Evolutionary conservation across 2,113 vertebrate species (phyloP).

Genomic region (Equus quagga): DNA sequence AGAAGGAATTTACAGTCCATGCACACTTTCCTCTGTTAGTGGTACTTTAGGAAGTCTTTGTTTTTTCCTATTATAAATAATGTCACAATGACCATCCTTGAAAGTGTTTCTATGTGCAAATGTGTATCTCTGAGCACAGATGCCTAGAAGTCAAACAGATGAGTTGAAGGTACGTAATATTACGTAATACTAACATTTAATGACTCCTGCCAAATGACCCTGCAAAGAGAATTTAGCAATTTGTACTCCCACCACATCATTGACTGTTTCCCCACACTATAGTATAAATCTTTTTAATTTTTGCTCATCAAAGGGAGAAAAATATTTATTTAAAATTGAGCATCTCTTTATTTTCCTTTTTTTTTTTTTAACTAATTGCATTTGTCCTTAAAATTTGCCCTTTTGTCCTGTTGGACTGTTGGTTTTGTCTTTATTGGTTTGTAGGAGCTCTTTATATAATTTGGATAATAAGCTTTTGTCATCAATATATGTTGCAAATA

Average conservation of each 20-base stretch:
- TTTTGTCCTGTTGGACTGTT: not conserved
- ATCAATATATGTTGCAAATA: not conserved
- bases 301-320: not conserved
- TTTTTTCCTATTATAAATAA: not conserved
- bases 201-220: not conserved
- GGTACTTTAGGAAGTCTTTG: not conserved
- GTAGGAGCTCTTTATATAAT: not conserved
- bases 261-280: not conserved
- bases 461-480: not conserved
- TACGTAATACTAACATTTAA: not conserved
- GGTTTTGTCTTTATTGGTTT: constrained; percentile 11
- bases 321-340: not conserved
- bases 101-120: not conserved
- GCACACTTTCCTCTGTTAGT: not conserved
- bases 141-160: not conserved
- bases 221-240: not conserved
- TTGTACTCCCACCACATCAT: not conserved
- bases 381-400: not conserved
- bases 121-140: not conserved
- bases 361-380: not conserved
- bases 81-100: not conserved
- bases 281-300: not conserved
- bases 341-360: not conserved
- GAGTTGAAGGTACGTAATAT: not conserved
- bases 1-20: not conserved